These are phyloP conservation scores for Ceratosolen fusciceps DNA, from an alignment of 1,140 invertebrate genomes.

Conservation along the genomic window DNA sequence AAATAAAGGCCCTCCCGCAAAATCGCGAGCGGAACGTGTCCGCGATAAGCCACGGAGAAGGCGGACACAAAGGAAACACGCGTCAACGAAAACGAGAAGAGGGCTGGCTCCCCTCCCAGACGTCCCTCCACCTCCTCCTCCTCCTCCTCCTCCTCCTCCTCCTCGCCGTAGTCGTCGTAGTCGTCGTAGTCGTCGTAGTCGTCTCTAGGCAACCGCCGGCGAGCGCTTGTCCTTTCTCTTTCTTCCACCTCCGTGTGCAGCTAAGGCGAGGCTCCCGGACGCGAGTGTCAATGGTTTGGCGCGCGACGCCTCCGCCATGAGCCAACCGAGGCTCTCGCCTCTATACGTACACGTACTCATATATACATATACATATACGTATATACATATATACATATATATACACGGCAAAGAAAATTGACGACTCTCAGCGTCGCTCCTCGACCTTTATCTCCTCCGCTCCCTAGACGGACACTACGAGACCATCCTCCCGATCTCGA, in stretches of 20 bases:
- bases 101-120: not conserved
- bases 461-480: too few relatives aligned
- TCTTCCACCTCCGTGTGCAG: not conserved
- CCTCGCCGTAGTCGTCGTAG: too few relatives aligned
- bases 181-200: too few relatives aligned
- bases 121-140: too few relatives aligned
- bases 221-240: not conserved
- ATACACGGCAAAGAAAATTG: not conserved
- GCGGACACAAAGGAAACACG: not conserved
- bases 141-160: too few relatives aligned
- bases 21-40: not conserved
- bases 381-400: too few relatives aligned
- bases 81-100: slow-evolving; percentile 21
- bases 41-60: not conserved
- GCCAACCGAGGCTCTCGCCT: not conserved
- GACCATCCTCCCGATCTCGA: too few relatives aligned
- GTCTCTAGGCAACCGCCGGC: not conserved
- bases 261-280: not conserved
- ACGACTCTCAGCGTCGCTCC: too few relatives aligned
- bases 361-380: too few relatives aligned
- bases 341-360: too few relatives aligned
- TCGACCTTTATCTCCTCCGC: too few relatives aligned
- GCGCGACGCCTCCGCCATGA: not conserved
- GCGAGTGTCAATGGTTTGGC: slow-evolving; percentile 30
- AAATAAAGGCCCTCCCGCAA: not conserved